A percentile compares a stretch with the other conserved stretches of the same genome.
These are phyloP conservation scores for Zootermopsis nevadensis DNA, from an alignment of 2,888 invertebrate species.

Conservation along the genomic window DNA sequence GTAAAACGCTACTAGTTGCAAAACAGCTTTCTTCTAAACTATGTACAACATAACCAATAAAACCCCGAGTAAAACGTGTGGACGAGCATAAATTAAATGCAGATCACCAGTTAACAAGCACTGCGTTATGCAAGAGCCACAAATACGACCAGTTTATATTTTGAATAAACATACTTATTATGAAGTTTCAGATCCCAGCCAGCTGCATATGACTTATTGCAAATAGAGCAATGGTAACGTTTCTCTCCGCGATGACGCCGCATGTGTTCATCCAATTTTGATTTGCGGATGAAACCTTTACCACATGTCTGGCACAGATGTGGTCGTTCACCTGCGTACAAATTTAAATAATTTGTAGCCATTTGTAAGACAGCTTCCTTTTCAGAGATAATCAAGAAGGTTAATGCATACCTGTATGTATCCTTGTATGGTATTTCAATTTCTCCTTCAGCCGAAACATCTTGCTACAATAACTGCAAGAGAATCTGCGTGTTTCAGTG, in stretches of 20 bases:
- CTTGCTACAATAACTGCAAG: conserved; percentile 51
- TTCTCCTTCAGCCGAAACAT: conserved; percentile 54
- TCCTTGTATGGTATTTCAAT: conserved; percentile 53
- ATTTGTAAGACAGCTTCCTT: too few relatives aligned
- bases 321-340: conserved; percentile 53
- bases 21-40: too few relatives aligned
- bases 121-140: too few relatives aligned
- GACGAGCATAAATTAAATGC: too few relatives aligned
- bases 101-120: too few relatives aligned
- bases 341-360: too few relatives aligned
- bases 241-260: conserved; percentile 53
- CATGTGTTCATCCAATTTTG: conserved; percentile 54
- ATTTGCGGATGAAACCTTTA: conserved; percentile 54
- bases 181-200: conserved; percentile 54
- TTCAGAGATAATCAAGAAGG: too few relatives aligned
- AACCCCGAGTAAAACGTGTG: too few relatives aligned
- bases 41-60: too few relatives aligned
- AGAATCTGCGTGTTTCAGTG: conserved; percentile 49
- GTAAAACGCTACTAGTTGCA: too few relatives aligned
- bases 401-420: conserved; percentile 53
- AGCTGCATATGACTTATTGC: conserved; percentile 52
- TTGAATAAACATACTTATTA: conserved; percentile 42
- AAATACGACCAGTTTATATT: too few relatives aligned
- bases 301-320: conserved; percentile 53
- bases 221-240: conserved; percentile 49